These are phyloP conservation scores for Pseudomyrmex concolor DNA, from an alignment of 1,140 invertebrate genomes.

Conservation along the genomic window DNA sequence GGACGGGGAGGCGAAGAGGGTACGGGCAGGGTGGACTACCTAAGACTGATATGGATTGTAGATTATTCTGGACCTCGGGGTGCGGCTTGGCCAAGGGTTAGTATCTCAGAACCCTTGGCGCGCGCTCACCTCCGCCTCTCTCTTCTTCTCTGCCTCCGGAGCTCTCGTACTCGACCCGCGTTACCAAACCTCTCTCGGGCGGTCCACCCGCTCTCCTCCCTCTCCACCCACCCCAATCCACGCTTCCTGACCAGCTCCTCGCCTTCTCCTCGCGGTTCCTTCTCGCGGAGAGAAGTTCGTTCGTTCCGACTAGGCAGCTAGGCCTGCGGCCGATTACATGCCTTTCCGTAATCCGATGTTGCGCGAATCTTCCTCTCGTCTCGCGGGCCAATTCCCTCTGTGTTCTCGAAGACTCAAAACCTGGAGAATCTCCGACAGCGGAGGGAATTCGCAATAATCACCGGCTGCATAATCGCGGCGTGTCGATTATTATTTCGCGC, in stretches of 20 bases:
- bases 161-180: conserved; percentile 71
- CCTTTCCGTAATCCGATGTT: conserved; percentile 76
- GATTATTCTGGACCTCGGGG: conserved; percentile 86
- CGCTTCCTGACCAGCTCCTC: conserved; percentile 65
- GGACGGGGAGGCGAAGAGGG: conserved; percentile 47
- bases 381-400: conserved; percentile 56
- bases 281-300: conserved; percentile 69
- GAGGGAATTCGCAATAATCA: conserved; percentile 34
- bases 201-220: conserved; percentile 54
- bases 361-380: conserved; percentile 69
- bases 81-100: conserved; percentile 85
- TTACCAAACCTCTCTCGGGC: conserved; percentile 75
- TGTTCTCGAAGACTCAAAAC: conserved; percentile 58
- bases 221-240: conserved; percentile 48
- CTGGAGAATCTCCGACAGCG: conserved; percentile 53
- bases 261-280: conserved; percentile 69
- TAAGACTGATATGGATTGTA: conserved; percentile 86
- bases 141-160: conserved; percentile 67
- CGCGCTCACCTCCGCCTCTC: conserved; percentile 74
- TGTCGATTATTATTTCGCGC: conserved; percentile 30
- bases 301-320: conserved; percentile 74
- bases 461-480: conserved; percentile 39
- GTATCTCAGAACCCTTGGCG: conserved; percentile 82
- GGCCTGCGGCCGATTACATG: conserved; percentile 79
- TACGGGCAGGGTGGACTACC: conserved; percentile 80